A percentile compares a stretch with the other conserved stretches of the same genome.
These are phyloP conservation scores for Florisuga fusca DNA, from an alignment of 2,797 vertebrate genomes.

Conservation along the genomic window DNA sequence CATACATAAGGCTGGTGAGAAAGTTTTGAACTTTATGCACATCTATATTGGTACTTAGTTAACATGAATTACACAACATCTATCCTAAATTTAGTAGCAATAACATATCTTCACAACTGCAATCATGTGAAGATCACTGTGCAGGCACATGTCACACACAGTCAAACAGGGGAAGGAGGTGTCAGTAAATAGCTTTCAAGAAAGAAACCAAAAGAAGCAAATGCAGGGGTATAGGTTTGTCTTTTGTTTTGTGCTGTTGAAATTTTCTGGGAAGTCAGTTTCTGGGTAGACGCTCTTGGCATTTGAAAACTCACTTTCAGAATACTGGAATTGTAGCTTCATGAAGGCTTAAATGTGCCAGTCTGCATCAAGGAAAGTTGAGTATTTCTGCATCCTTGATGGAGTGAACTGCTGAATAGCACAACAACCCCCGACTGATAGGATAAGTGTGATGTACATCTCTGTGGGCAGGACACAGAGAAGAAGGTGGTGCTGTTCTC, in stretches of 20 bases:
- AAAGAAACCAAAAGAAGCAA: not conserved
- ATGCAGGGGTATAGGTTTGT: fast-evolving
- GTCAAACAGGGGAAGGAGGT: not conserved
- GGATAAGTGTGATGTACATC: not conserved
- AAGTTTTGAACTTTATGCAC: not conserved
- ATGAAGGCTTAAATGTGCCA: not conserved
- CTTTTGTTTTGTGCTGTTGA: not conserved
- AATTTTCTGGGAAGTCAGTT: not conserved
- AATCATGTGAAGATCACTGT: not conserved
- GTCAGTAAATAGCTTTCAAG: not conserved
- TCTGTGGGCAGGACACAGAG: fast-evolving
- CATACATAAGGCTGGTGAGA: not conserved
- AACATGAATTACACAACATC: not conserved
- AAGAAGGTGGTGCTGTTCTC: not conserved
- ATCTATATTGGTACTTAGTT: not conserved
- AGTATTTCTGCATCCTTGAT: not conserved
- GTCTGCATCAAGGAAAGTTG: not conserved
- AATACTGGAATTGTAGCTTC: not conserved
- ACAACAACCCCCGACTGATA: not conserved
- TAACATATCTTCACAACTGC: not conserved
- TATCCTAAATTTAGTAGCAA: not conserved
- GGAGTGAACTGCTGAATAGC: not conserved
- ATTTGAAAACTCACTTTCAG: not conserved
- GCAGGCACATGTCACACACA: not conserved
- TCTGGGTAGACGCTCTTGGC: not conserved